Conservation (phyloP, 2,113 vertebrate genomes). For the Turdus rufiventris region DNA sequence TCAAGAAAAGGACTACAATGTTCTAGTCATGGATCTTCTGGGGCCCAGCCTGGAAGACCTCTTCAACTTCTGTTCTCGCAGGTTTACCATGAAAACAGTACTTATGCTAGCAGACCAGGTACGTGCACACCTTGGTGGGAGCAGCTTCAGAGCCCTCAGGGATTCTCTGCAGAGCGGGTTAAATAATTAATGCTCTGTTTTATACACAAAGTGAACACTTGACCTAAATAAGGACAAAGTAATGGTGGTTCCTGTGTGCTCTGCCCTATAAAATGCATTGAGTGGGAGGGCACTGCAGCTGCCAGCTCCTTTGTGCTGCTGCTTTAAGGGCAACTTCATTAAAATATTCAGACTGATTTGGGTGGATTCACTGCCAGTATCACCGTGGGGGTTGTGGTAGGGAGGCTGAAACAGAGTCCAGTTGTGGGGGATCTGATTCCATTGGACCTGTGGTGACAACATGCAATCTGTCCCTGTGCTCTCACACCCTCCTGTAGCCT, state of each 20-base stretch:
- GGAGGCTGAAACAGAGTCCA: neutral
- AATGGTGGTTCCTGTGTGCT: neutral
- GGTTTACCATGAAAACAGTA: constrained; percentile 99
- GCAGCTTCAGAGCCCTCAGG: neutral
- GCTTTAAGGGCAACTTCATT: neutral
- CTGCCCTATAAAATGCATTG: neutral
- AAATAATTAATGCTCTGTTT: neutral
- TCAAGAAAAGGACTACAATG: constrained; percentile 98
- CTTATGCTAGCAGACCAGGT: constrained; percentile 99
- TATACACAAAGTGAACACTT: neutral
- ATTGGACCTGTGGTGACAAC: neutral
- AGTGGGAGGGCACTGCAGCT: neutral
- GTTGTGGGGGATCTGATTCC: neutral
- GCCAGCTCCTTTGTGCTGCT: neutral
- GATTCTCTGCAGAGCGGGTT: neutral
- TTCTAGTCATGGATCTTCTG: constrained; percentile 99
- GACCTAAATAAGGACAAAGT: neutral
- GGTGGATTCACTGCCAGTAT: neutral
- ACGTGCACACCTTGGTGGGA: constrained; percentile 9
- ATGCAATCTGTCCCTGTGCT: too few species aligned
- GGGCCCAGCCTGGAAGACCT: constrained; percentile 97
- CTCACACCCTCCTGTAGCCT: neutral
- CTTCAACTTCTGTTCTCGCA: constrained; percentile 99
- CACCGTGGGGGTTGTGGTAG: neutral
- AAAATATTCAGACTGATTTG: rapidly evolving